Evolutionary conservation across 2,797 vertebrate genomes (phyloP).

Genomic region (Gymnopithys bicolor): DNA sequence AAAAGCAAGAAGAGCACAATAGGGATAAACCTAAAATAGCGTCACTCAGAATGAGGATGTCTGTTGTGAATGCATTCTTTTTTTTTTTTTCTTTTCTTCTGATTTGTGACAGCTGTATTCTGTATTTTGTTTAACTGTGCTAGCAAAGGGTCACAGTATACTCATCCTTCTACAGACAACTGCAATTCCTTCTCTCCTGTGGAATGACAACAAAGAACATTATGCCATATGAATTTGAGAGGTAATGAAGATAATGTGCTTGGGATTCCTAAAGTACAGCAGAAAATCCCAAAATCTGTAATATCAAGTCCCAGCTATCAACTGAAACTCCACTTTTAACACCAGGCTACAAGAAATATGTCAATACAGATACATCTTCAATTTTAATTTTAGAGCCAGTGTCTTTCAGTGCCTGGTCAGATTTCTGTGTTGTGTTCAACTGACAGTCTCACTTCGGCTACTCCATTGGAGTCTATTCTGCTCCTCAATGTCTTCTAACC

Average conservation of each 20-base stretch:
- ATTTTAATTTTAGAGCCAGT: neutral
- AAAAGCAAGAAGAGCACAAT: neutral
- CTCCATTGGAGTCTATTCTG: neutral
- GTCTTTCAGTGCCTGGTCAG: neutral
- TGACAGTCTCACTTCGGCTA: neutral
- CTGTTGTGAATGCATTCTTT: neutral
- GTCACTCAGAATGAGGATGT: neutral
- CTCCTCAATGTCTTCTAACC: neutral
- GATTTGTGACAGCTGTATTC: neutral
- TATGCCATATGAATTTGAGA: neutral
- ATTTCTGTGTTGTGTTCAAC: neutral
- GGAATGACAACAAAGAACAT: neutral
- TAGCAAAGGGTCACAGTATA: neutral
- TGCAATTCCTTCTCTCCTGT: neutral
- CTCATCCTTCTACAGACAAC: neutral
- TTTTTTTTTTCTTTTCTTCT: neutral
- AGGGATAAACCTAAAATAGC: neutral
- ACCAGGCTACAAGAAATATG: neutral
- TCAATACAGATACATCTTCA: neutral
- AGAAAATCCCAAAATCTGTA: neutral
- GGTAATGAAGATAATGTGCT: conserved; percentile 8
- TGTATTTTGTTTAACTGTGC: neutral
- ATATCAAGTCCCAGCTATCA: neutral
- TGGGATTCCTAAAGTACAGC: neutral
- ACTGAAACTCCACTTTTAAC: neutral